Conservation (phyloP, 2,113 vertebrate species). For the Tragulus kanchil region DNA sequence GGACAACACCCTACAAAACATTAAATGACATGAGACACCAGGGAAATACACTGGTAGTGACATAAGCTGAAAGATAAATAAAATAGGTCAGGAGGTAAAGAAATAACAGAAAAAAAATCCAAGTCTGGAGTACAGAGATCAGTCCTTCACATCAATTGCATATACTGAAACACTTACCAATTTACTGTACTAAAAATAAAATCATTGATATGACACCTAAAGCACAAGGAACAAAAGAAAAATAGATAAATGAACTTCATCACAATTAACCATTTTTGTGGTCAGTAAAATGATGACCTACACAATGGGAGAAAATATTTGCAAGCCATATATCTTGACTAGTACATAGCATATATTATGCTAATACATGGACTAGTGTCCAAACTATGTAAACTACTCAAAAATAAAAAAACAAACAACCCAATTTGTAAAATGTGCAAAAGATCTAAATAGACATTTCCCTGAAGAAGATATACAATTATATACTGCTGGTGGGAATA, state of each 20-base stretch:
- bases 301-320: constrained; percentile 20
- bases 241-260: constrained; percentile 1
- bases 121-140: constrained; percentile 42
- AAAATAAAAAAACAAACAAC: constrained; percentile 5
- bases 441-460: constrained; percentile 23
- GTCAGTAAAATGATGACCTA: background rate
- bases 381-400: background rate
- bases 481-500: background rate
- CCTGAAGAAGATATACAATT: constrained; percentile 19
- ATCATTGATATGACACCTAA: background rate
- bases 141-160: constrained; percentile 48
- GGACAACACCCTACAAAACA: constrained; percentile 92
- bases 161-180: constrained; percentile 10
- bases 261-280: constrained; percentile 50
- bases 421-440: constrained; percentile 18
- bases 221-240: background rate
- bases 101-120: constrained; percentile 53
- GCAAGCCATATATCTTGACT: background rate
- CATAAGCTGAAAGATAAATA: constrained; percentile 38
- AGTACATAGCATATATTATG: background rate
- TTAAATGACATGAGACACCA: constrained; percentile 42
- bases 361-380: background rate
- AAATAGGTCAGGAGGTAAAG: background rate
- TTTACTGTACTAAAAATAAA: constrained; percentile 55
- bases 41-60: constrained; percentile 35